A percentile compares a stretch with the other conserved stretches of the same genome.
Evolutionary conservation across 2,113 vertebrate genomes (phyloP).

Genomic region (Alethe diademata): DNA sequence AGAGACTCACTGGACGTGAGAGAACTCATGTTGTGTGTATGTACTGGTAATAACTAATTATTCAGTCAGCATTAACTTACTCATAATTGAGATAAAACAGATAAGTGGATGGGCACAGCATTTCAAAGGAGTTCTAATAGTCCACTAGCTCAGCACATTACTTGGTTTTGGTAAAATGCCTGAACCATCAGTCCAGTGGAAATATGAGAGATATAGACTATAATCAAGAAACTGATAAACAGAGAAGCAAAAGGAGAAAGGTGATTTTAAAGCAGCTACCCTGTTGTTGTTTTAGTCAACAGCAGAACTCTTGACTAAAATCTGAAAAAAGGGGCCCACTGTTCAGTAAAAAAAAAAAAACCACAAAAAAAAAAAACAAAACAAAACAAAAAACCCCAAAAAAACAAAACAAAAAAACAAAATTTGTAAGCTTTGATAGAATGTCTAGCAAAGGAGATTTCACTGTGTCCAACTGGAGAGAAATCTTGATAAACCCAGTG

Average conservation of each 20-base stretch:
- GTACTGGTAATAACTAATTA: background rate
- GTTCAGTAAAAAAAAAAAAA: background rate
- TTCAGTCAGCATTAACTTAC: background rate
- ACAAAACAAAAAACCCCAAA: background rate
- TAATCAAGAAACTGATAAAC: background rate
- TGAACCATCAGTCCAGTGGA: background rate
- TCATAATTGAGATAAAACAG: background rate
- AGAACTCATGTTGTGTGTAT: background rate
- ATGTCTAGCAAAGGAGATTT: background rate
- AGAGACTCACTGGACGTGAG: background rate
- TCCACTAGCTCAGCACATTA: background rate
- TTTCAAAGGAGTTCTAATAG: background rate
- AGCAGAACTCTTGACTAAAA: background rate
- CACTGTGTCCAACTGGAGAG: background rate
- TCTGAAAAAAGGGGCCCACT: background rate
- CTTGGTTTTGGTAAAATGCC: background rate
- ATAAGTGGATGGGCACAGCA: background rate
- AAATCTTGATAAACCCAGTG: background rate
- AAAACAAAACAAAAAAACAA: background rate
- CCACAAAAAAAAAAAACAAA: background rate
- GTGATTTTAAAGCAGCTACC: background rate
- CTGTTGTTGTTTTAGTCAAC: too few species aligned
- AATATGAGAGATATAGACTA: background rate
- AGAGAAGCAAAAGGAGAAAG: background rate
- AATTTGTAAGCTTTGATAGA: background rate